Base-by-base conservation (phyloP, 2,113 vertebrate species). In the Leptosomus discolor region DNA sequence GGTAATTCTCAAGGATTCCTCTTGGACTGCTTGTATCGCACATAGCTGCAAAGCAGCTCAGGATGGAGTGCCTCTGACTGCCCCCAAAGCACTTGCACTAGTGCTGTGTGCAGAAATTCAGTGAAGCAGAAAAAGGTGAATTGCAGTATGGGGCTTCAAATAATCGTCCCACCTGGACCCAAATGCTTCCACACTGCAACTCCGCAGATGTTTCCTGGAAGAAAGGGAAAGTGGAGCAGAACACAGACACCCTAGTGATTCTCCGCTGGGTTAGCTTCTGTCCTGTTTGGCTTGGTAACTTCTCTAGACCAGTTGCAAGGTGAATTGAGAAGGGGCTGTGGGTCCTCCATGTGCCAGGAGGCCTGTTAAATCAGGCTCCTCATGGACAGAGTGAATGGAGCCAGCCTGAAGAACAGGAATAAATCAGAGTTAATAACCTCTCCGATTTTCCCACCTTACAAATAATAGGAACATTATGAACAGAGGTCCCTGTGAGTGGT, bases 281-380 rank as follows among this genome's bases (percentile, higher is more conserved):
- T 21, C n/a, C 30, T 85, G 8, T 51, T 69, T 70, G 34, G 53
- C n/a, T 75, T 37, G 32, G 20, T 30, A 26, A 23, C 18, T 23
- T 23, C 69, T 63, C 76, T 56, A 48, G 41, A 24, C 21, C 24
- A 39, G 11, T 4, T 67, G 7, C 14, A 61, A 71, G 18, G 9
- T 39, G 37, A 53, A 53, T 43, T 14, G 15, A 58, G 4, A 32
- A 0, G 0, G 17, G 11, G 30, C 2, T 0, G 0, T 21, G 11
- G 7, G 10, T 63, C 20, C 14, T 51, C 17, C 24, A 4, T 29
- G 9, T 30, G 61, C 27, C 64, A 83, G 29, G 29, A 58, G 12
- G 17, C 26, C 58, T 73, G 29, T 67, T 73, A 60, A 61, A 48
- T 9, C 15, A 11, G 9, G 11, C 1, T 75, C 6, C n/a, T 74